phyloP scores from a whole-genome alignment of 2,888 invertebrate genomes.

The Lamellibrachia satsuma region DNA sequence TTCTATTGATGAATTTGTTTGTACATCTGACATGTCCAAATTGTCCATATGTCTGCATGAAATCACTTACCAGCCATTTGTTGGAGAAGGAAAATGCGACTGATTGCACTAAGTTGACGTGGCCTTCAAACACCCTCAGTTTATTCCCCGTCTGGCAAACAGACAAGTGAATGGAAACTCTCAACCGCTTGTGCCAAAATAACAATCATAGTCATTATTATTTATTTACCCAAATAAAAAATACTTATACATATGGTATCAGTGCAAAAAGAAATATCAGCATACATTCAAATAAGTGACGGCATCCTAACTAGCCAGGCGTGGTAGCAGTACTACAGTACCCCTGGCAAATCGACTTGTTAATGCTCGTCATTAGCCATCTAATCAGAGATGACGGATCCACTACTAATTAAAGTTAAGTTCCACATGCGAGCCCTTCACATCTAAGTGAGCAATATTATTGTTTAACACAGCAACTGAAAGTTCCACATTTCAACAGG shows the following conservation, averaged over 20 bases:
- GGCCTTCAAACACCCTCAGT: constrained; percentile 53
- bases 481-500: too few species aligned
- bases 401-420: too few species aligned
- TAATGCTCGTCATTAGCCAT: too few species aligned
- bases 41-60: not conserved
- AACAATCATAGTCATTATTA: not conserved
- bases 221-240: not conserved
- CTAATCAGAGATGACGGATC: too few species aligned
- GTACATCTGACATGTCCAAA: not conserved
- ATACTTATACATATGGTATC: not conserved
- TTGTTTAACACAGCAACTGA: too few species aligned
- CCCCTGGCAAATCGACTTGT: too few species aligned
- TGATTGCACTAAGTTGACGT: constrained; percentile 59
- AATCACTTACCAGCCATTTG: constrained; percentile 52
- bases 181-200: not conserved
- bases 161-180: not conserved
- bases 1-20: not conserved
- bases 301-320: too few species aligned
- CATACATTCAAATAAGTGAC: too few species aligned
- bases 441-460: too few species aligned
- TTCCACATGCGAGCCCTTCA: too few species aligned
- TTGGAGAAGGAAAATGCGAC: constrained; percentile 56
- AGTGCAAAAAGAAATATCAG: not conserved
- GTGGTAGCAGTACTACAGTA: too few species aligned
- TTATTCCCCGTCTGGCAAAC: constrained; percentile 52